Evolutionary conservation across 64 coral and sea anemone genomes (phyloP).

Genomic region (Trachythela sp.): DNA sequence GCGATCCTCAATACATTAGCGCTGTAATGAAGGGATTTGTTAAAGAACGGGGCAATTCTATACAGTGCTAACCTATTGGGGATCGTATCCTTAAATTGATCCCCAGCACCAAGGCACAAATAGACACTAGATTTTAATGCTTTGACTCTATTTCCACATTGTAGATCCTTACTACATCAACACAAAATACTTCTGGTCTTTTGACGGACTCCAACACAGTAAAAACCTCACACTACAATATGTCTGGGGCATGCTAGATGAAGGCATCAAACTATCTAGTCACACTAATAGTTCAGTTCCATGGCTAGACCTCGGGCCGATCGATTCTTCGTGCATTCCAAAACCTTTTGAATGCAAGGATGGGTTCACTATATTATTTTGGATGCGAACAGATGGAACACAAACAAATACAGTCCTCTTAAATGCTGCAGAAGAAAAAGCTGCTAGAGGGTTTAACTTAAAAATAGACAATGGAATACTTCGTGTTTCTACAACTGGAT

Average conservation of each 20-base stretch:
- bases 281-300: background rate
- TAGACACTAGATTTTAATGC: background rate
- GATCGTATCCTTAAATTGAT: too few relatives aligned
- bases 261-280: background rate
- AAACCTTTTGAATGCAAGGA: background rate
- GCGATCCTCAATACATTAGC: too few relatives aligned
- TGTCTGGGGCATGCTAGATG: background rate
- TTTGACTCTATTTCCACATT: background rate
- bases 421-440: background rate
- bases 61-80: too few relatives aligned
- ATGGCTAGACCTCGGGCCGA: background rate
- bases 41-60: too few relatives aligned
- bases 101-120: too few relatives aligned
- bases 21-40: too few relatives aligned
- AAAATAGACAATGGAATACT: background rate
- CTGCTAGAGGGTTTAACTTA: background rate
- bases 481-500: background rate
- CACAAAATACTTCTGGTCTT: background rate
- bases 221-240: background rate
- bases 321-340: background rate
- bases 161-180: background rate
- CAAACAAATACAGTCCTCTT: background rate
- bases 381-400: background rate
- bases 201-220: background rate
- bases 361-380: background rate